Percentiles rank a stretch among this genome's conserved stretches.
These are phyloP conservation scores for Cenopis cana DNA, from an alignment of 2,888 invertebrate species.

Conservation along the genomic window DNA sequence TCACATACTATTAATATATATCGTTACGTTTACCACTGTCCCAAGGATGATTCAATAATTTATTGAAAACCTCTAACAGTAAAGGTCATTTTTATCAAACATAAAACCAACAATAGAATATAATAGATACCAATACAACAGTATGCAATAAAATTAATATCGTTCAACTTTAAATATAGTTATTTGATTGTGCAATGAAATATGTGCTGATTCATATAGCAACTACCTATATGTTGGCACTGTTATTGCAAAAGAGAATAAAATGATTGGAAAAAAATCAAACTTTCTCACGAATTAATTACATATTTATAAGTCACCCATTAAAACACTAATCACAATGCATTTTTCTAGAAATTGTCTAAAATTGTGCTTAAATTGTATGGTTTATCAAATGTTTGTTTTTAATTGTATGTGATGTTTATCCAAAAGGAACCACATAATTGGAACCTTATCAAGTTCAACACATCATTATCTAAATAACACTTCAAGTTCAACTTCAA, in stretches of 20 bases:
- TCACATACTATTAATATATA: slow-evolving; percentile 27
- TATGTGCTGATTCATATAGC: slow-evolving; percentile 64
- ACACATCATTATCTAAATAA: not conserved
- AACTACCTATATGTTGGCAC: slow-evolving; percentile 65
- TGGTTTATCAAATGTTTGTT: too few species aligned
- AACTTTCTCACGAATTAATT: slow-evolving; percentile 24
- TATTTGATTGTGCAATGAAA: slow-evolving; percentile 71
- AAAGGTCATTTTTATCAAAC: slow-evolving; percentile 46
- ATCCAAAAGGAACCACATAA: not conserved
- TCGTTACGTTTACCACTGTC: slow-evolving; percentile 26
- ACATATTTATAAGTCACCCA: slow-evolving; percentile 37
- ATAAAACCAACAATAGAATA: slow-evolving; percentile 74
- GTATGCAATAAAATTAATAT: slow-evolving; percentile 79
- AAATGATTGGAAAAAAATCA: slow-evolving; percentile 18
- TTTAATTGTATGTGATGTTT: not conserved
- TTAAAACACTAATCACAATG: slow-evolving; percentile 33
- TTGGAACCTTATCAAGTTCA: not conserved
- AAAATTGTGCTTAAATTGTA: not conserved
- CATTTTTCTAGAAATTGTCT: slow-evolving; percentile 32
- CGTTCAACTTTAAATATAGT: slow-evolving; percentile 68
- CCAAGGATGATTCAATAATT: slow-evolving; percentile 31
- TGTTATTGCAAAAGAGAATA: slow-evolving; percentile 49
- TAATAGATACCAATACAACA: slow-evolving; percentile 73
- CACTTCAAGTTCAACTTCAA: slow-evolving; percentile 11
- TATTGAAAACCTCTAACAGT: slow-evolving; percentile 27